Percentiles rank a stretch among this genome's conserved stretches.
phyloP scores from a whole-genome alignment of 2,888 invertebrate genomes.

The Nemoura dubitans region DNA sequence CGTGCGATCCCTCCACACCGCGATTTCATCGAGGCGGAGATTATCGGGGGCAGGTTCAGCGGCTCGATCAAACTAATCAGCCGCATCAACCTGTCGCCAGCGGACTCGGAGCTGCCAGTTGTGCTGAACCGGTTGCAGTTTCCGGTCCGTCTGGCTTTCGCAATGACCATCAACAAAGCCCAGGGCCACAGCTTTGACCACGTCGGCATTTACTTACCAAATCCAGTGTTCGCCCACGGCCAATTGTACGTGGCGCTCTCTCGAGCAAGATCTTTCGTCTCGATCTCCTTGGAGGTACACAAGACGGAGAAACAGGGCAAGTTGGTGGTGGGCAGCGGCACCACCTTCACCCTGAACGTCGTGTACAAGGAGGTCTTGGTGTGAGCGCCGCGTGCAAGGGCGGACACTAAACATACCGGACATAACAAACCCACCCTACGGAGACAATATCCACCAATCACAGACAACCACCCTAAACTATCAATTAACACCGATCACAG shows the following conservation, averaged over 20 bases:
- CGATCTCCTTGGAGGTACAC: neutral
- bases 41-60: constrained; percentile 44
- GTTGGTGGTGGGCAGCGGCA: neutral
- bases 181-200: constrained; percentile 43
- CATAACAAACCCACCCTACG: too few relatives aligned
- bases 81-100: constrained; percentile 44
- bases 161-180: constrained; percentile 46
- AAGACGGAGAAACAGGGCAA: neutral
- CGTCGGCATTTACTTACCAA: constrained; percentile 34
- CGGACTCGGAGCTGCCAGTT: constrained; percentile 26
- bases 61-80: constrained; percentile 49
- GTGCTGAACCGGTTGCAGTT: constrained; percentile 50
- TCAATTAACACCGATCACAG: too few relatives aligned
- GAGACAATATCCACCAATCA: too few relatives aligned
- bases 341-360: constrained; percentile 1
- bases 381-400: too few relatives aligned
- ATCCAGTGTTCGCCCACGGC: constrained; percentile 3
- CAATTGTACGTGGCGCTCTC: constrained; percentile 13
- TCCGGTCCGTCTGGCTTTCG: constrained; percentile 46
- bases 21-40: constrained; percentile 42
- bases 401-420: too few relatives aligned
- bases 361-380: neutral
- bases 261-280: neutral
- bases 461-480: too few relatives aligned
- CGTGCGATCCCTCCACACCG: constrained; percentile 25